Evolutionary conservation across 1,140 invertebrate genomes (phyloP).

Genomic region (Pseudobourletiella spinata): DNA sequence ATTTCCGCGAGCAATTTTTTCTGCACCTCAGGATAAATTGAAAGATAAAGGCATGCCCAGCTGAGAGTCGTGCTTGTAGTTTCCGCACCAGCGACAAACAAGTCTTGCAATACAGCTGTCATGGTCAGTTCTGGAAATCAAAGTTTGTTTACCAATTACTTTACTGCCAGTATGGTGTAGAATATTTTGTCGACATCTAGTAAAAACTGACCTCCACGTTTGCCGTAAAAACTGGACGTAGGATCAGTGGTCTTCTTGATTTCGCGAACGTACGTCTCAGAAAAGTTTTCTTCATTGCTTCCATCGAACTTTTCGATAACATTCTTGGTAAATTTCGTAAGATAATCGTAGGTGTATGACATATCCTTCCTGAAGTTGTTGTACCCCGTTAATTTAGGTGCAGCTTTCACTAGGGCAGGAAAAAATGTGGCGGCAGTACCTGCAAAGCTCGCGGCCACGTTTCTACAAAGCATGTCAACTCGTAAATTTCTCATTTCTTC

Average conservation of each 20-base stretch:
- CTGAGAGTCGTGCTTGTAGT: constrained; percentile 44
- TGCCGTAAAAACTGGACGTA: constrained; percentile 16
- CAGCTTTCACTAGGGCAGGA: constrained; percentile 8
- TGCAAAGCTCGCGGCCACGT: background rate
- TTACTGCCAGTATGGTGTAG: too few species aligned
- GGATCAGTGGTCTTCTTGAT: constrained; percentile 15
- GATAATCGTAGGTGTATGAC: constrained; percentile 3
- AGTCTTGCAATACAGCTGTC: background rate
- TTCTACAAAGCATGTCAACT: background rate
- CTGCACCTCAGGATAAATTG: constrained; percentile 1
- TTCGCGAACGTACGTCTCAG: constrained; percentile 17
- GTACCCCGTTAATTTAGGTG: background rate
- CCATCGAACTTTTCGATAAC: background rate
- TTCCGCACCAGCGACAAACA: constrained; percentile 34
- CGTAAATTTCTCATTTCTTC: background rate
- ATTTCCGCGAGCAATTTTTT: constrained; percentile 4
- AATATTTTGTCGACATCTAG: background rate
- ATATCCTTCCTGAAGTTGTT: background rate
- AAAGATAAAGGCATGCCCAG: background rate
- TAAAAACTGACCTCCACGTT: constrained; percentile 10
- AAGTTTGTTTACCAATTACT: constrained; percentile 5
- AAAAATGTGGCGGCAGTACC: background rate
- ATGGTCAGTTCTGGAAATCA: constrained; percentile 8
- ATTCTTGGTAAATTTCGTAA: constrained; percentile 3
- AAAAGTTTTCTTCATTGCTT: constrained; percentile 3